Base-by-base conservation (phyloP, 2,888 invertebrate genomes). In the Cataglyphis livida region DNA sequence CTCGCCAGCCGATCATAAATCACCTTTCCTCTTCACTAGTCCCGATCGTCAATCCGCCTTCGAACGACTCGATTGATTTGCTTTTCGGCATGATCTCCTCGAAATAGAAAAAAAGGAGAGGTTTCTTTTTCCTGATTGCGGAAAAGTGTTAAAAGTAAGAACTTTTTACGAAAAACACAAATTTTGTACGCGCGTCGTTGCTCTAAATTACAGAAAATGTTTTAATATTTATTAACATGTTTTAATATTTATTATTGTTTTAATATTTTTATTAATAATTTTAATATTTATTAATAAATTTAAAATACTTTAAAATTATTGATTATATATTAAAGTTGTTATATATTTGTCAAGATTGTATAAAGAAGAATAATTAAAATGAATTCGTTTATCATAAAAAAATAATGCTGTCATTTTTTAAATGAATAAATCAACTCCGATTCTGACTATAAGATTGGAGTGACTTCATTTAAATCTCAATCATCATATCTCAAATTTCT, bases 11-110 rank as follows among this genome's bases (percentile, higher is more conserved):
- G 38, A 76, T 76, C 54, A 66, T 76, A 66, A 76, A 66, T 76
- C 66, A 54, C 54, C n/a, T 57, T 65, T 76, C 65, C 9, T 66
- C 38, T 15, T 6, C 28, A 54, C 54, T 54, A 65, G 38, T n/a
- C 15, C 41, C 54, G 28, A 76, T 76, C 65, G 28, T 48, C 54
- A 38, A 76, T 65, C 54, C 6, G 5, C n/a, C 15, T 76, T n/a
- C 41, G 10, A 76, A 57, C 15, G 38, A 76, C 41, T 76, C 41
- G 32, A 76, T 57, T 76, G 38, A 1, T 76, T 76, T 66, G n/a
- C 41, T 65, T 38, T 28, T 65, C n/a, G 15, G 12, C 38, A 41
- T 15, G 6, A 28, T 65, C 28, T 57, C 18, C n/a, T 38, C 28
- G 15, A 54, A 9, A 62, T 18, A 54, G 10, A 54, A n/a, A n/a